Base-by-base conservation (phyloP, 2,888 invertebrate genomes). In the Drosophila neoperkinsi region DNA sequence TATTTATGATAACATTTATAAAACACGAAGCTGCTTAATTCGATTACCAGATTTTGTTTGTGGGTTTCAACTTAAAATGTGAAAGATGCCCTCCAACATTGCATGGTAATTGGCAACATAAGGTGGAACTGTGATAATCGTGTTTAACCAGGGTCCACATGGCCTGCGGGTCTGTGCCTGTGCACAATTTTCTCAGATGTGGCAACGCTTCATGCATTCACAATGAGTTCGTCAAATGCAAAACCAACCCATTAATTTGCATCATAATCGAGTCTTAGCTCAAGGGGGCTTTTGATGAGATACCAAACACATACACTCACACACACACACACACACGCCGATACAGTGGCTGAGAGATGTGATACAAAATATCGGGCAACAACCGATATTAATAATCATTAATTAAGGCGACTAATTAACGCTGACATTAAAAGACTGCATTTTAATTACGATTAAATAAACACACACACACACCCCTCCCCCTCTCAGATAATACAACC, bases 61-160 rank as follows among this genome's bases (percentile, higher is more conserved):
- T 68, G 34, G 52, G 46, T 30, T n/a, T 49, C 57, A 65, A 59
- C 46, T 18, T 28, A 50, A 43, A 60, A 60, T 38, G 38, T 41
- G 41, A 43, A 57, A 31, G 46, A 68, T 60, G 49, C 34, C 43
- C 49, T 34, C 36, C 49, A 34, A 30, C 70, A 74, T 78, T 81
- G 85, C 77, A 62, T 65, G 82, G 82, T 89, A 89, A 89, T 85
- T 85, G 84, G 41, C 58, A 52, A 72, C 71, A 71, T 79, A 66
- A 87, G 90, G 86, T 90, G 90, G 86, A 90, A 90, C 86, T 87
- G 86, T 90, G 86, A 87, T 90, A 87, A 87, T 87, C 90, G 88
- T 87, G 88, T 90, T 87, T 87, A 81, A 79, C 72, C 82, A 73
- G 52, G 60, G 38, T 30, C 55, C 30, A 13, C 13, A 11, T 30